A percentile compares a stretch with the other conserved stretches of the same genome.
These are phyloP conservation scores for Scolopax mira DNA, from an alignment of 2,113 vertebrate species.

Conservation along the genomic window DNA sequence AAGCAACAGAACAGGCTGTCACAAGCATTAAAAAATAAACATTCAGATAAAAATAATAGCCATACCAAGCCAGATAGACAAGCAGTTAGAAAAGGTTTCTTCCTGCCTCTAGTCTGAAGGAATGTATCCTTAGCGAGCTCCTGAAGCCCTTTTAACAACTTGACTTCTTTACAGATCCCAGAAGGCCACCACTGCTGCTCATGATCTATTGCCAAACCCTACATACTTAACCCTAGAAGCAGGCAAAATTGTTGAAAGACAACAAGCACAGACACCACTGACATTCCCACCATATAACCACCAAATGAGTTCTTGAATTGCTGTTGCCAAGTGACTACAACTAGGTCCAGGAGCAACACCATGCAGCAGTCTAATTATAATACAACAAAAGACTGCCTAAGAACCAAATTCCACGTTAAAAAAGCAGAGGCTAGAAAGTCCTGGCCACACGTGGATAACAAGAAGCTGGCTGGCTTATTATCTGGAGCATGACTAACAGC, in stretches of 20 bases:
- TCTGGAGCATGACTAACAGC: not conserved
- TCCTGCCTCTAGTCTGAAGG: not conserved
- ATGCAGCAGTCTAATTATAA: not conserved
- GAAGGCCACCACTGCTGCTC: not conserved
- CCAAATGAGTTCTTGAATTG: fast-evolving
- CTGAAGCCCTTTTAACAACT: not conserved
- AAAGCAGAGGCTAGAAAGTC: not conserved
- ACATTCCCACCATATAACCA: not conserved
- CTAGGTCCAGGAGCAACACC: not conserved
- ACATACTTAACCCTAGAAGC: not conserved
- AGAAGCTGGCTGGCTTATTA: not conserved
- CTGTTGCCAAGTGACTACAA: not conserved
- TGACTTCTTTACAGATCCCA: not conserved
- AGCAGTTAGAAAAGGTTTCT: not conserved
- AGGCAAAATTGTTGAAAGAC: not conserved
- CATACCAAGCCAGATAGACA: not conserved
- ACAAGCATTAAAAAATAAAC: slow-evolving; percentile 18
- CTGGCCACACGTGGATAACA: not conserved
- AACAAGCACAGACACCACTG: not conserved
- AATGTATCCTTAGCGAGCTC: fast-evolving
- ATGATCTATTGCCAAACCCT: not conserved
- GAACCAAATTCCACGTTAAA: not conserved
- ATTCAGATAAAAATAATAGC: not conserved
- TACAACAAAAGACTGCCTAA: not conserved
- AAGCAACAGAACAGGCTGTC: slow-evolving; percentile 28